Evolutionary conservation across 2,888 invertebrate genomes (phyloP), one percentile per base, ranked within the genome.

Genomic region (Drosophila meridiana): DNA sequence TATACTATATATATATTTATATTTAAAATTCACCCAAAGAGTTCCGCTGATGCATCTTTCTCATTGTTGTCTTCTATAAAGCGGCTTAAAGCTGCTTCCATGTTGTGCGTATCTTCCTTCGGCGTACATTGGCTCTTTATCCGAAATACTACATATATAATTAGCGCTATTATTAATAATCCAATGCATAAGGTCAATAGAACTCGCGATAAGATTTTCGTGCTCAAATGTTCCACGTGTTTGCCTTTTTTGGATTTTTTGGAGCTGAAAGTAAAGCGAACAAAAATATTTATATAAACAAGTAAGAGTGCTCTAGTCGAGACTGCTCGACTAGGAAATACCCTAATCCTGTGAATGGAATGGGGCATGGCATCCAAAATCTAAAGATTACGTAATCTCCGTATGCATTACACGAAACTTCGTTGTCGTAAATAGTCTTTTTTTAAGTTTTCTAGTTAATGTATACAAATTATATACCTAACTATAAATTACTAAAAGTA

Each of bases 191-290:
- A 3, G 2, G 69, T 75, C 9, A 91, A 11, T 1, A 91, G 47
- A 13, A 83, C 26, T 82, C 90, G 88, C 13, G 82, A 81, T 14
- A 76, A 56, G 5, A 82, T 53, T 55, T 81, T 78, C 5, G 78
- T 70, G 34, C 60, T 73, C 1, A 40, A 70, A 34, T 70, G 71
- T 8, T 60, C 56, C 1, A 69, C 36, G 34, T 40, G 45, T 4
- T 56, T 34, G 3, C 13, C 1, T 14, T 30, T 20, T 14, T 30
- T 20, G 0, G 28, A 4, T 3, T 53, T 48, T 28, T 34, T 28
- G 3, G 57, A 20, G 11, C 72, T 72, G 60, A 1, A 57, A 55
- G 4, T 36, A 26, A 34, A 30, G 7, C 28, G 48, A 30, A 26
- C 11, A 26, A 45, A 7, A 26, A 11, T n/a, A 20, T 20, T 20